A percentile compares a stretch with the other conserved stretches of the same genome.
phyloP scores from a whole-genome alignment of 2,888 invertebrate genomes.

The Plutella xylostella region DNA sequence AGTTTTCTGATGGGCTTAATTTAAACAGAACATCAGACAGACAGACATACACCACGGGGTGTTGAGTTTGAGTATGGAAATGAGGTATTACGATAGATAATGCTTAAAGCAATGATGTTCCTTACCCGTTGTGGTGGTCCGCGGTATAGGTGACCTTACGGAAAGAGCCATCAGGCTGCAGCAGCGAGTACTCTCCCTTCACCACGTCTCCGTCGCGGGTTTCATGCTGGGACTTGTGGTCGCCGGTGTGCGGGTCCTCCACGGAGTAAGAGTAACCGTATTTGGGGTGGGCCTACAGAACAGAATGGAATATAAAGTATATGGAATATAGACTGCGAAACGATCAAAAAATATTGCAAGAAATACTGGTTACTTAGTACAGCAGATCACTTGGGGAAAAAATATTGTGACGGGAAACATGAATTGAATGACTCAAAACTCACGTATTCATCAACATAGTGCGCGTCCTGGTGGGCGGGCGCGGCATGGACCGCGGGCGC shows the following conservation, averaged over 20 bases:
- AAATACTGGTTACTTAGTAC: not conserved
- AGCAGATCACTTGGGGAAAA: not conserved
- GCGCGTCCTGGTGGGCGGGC: conserved; percentile 23
- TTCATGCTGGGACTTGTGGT: conserved; percentile 71
- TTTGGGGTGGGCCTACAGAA: conserved; percentile 55
- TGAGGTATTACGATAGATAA: too few relatives aligned
- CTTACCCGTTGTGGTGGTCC: conserved; percentile 69
- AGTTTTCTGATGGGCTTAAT: too few relatives aligned
- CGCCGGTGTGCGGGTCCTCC: conserved; percentile 71
- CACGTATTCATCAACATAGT: conserved; percentile 61
- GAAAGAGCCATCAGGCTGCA: conserved; percentile 70
- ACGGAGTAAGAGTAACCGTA: conserved; percentile 70
- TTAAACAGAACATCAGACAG: too few relatives aligned
- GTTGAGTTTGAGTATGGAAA: too few relatives aligned
- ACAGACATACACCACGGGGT: too few relatives aligned
- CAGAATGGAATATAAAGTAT: not conserved
- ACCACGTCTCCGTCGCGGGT: conserved; percentile 68
- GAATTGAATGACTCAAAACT: conserved; percentile 15
- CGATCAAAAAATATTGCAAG: too few relatives aligned
- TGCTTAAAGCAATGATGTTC: not conserved
- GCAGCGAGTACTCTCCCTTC: conserved; percentile 67
- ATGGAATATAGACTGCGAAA: too few relatives aligned
- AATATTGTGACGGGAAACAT: not conserved
- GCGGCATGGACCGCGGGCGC: conserved; percentile 22
- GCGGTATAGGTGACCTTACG: conserved; percentile 71